Evolutionary conservation across 2,888 invertebrate genomes (phyloP).

Genomic region (Lasioglossum leucozonium): DNA sequence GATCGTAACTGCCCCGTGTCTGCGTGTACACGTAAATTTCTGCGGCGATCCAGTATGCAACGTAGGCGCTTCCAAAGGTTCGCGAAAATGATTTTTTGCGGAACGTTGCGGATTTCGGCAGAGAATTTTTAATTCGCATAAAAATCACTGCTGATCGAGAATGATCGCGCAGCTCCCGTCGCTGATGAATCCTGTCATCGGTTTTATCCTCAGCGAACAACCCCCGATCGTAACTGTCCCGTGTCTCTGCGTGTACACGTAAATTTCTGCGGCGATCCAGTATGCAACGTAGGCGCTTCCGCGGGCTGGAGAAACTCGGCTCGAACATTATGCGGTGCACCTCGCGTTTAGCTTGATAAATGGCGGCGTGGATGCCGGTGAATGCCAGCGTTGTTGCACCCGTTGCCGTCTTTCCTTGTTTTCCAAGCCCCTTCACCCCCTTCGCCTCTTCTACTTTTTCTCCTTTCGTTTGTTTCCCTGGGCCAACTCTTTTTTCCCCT

Average conservation of each 20-base stretch:
- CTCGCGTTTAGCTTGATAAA: constrained; percentile 72
- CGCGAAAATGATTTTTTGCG: no score
- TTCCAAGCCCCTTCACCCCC: not conserved
- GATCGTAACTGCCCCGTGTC: no score
- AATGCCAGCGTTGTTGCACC: constrained; percentile 40
- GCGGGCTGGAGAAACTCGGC: constrained; percentile 63
- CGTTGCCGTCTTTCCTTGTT: constrained; percentile 33
- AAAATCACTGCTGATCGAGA: not conserved
- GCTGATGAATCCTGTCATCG: not conserved
- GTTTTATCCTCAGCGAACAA: not conserved
- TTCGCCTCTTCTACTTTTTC: not conserved
- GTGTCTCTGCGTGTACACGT: constrained; percentile 10
- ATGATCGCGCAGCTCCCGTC: not conserved
- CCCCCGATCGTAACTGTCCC: not conserved
- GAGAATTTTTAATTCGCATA: not conserved
- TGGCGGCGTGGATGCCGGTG: constrained; percentile 57
- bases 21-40: no score
- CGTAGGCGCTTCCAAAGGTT: no score
- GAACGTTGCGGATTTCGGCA: no score
- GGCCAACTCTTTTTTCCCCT: constrained; percentile 21
- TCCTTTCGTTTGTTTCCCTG: not conserved
- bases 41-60: no score
- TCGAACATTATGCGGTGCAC: constrained; percentile 69
- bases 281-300: constrained; percentile 40
- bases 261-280: constrained; percentile 41